Base-by-base conservation (phyloP, 2,888 invertebrate genomes). In the Ophioninae sp. region DNA sequence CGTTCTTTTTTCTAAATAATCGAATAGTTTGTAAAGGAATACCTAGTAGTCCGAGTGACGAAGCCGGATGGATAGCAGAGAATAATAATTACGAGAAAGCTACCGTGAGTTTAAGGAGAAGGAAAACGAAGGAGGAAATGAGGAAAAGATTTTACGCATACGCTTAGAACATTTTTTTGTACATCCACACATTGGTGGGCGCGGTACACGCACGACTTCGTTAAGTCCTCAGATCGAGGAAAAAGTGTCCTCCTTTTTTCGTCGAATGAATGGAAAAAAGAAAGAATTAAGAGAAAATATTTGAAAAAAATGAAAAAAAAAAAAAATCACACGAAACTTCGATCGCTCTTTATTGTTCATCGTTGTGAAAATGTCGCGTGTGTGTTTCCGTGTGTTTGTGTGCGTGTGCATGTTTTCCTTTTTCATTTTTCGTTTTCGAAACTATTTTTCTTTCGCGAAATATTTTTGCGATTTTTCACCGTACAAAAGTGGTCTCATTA, bases 1-100 rank as follows among this genome's bases (percentile, higher is more conserved):
- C 87, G 87, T 91, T 91, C 89, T 88, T 91, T 91, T 90, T 91
- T 91, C 89, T 90, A 90, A 90, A 89, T 90, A 90, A 89, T 90
- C 89, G 86, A 87, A 86, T 88, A 88, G 85, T 87, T 85, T 87
- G 81, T 86, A 85, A 87, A 87, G 77, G 81, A 86, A 87, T 84
- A 85, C 85, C 86, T 86, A 30, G 84, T 85, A 86, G 86, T 82
- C 84, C 82, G 75, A 82, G 83, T 81, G 71, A 81, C 67, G 67
- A 77, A 79, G 79, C 77, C 81, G 30, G 71, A 72, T 77, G 71
- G 78, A 75, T 77, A 72, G 44, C 44, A n/a, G 65, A 81, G 63
- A 83, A 80, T 44, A 79, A 81, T 59, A 80, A 74, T 72, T 68
- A 82, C 56, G 58, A 59, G 44, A 44, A 75, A 79, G 30, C 30